phyloP scores from a whole-genome alignment of 2,113 vertebrate genomes.

The Rhinolophus ferrumequinum region DNA sequence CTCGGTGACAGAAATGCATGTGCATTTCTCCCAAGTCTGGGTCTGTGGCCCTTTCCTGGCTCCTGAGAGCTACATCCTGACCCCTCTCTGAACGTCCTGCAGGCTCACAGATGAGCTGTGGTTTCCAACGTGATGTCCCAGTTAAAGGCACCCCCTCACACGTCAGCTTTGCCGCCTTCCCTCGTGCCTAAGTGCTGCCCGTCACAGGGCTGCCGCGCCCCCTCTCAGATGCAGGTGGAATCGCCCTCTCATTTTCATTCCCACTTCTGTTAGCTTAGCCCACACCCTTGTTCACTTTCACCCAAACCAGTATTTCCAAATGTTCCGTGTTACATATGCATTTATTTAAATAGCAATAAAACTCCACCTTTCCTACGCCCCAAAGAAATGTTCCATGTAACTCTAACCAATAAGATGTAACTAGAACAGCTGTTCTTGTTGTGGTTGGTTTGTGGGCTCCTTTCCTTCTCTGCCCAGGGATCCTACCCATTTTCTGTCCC shows the following conservation, averaged over 20 bases:
- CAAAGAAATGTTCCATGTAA: background rate
- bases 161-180: background rate
- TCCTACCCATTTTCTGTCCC: background rate
- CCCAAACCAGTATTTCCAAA: background rate
- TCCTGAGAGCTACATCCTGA: background rate
- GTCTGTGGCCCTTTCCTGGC: background rate
- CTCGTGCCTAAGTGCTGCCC: background rate
- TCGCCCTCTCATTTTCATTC: background rate
- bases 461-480: background rate
- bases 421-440: background rate
- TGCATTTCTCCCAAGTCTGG: background rate
- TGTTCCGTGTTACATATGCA: background rate
- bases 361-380: background rate
- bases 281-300: rapidly evolving
- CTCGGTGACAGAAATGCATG: rapidly evolving
- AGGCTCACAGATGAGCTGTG: background rate
- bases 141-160: rapidly evolving
- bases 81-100: background rate
- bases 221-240: background rate
- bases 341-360: background rate
- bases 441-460: background rate
- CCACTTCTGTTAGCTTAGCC: rapidly evolving
- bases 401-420: background rate
- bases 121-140: rapidly evolving
- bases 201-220: background rate